phyloP scores from a whole-genome alignment of 2,888 invertebrate genomes.

The Drosophila anomalipes region DNA sequence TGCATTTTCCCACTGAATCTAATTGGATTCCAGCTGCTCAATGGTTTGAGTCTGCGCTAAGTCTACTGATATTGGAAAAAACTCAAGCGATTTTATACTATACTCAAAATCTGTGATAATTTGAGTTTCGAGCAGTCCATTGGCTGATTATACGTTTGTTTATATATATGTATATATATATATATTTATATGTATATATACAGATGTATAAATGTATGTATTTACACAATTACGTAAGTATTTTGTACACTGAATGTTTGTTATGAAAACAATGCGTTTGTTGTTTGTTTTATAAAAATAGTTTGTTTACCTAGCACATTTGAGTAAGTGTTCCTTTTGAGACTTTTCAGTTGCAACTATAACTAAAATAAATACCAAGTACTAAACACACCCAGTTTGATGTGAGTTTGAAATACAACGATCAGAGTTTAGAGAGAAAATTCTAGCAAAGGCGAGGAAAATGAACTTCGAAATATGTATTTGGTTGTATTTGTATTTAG shows the following conservation, averaged over 20 bases:
- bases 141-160: neutral
- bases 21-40: conserved; percentile 40
- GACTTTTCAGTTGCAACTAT: neutral
- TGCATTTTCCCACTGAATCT: conserved; percentile 21
- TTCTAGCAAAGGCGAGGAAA: rapidly evolving
- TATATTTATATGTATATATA: neutral
- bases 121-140: neutral
- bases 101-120: neutral
- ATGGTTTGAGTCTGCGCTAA: conserved; percentile 56
- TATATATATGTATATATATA: neutral
- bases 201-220: neutral
- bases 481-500: neutral
- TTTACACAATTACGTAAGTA: neutral
- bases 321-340: conserved; percentile 14
- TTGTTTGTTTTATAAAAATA: conserved; percentile 10
- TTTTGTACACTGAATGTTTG: conserved; percentile 3
- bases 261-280: conserved; percentile 1
- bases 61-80: neutral
- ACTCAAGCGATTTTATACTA: conserved; percentile 13
- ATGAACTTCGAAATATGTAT: neutral
- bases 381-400: neutral
- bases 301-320: conserved; percentile 53
- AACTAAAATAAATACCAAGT: neutral
- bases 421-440: too few species aligned
- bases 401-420: neutral